A percentile compares a stretch with the other conserved stretches of the same genome.
phyloP scores from a whole-genome alignment of 2,797 vertebrate species.

The Trachurus trachurus region DNA sequence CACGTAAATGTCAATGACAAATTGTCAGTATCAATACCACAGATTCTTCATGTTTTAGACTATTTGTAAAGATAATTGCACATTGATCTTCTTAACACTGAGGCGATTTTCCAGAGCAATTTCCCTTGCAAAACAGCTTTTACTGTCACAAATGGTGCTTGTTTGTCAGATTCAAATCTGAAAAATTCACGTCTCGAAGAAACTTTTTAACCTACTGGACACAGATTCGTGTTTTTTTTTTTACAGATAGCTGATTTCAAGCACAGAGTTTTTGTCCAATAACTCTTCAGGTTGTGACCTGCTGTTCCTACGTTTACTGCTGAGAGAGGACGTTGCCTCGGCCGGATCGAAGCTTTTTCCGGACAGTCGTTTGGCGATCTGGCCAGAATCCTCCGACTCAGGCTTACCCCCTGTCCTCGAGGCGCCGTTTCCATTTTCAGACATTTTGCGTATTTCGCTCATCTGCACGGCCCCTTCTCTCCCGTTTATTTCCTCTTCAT shows the following conservation, averaged over 20 bases:
- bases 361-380: constrained; percentile 5
- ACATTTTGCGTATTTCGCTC: constrained; percentile 57
- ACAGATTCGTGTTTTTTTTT: background rate
- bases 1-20: background rate
- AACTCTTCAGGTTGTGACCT: constrained; percentile 56
- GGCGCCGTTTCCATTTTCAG: constrained; percentile 63
- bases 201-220: background rate
- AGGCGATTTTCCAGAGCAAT: no score
- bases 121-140: no score
- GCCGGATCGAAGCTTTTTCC: constrained; percentile 41
- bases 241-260: constrained; percentile 85
- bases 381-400: constrained; percentile 28
- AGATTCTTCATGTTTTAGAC: background rate
- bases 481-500: constrained; percentile 50
- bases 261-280: constrained; percentile 53
- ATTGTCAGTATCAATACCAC: background rate
- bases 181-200: no score
- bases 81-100: background rate
- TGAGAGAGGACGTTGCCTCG: constrained; percentile 9
- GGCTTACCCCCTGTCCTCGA: constrained; percentile 27
- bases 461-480: constrained; percentile 55
- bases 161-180: no score
- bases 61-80: background rate
- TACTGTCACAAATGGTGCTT: no score
- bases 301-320: constrained; percentile 35